Conservation (phyloP, 2,888 invertebrate species). For the Melieria crassipennis region DNA sequence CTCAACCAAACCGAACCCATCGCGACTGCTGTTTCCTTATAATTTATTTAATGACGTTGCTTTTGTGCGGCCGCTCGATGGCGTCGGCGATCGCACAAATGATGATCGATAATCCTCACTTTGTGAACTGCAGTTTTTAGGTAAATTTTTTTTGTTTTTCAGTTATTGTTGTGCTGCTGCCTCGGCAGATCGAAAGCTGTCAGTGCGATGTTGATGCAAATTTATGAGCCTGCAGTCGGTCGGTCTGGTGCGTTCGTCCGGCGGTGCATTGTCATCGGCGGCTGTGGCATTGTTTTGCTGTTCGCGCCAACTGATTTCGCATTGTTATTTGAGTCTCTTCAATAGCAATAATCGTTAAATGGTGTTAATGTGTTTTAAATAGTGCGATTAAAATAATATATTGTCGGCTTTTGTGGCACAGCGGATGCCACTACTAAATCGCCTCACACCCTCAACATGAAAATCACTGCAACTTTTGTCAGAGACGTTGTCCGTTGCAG, state of each 20-base stretch:
- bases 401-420: constrained; percentile 31
- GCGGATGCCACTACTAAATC: background rate
- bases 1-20: background rate
- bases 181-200: constrained; percentile 39
- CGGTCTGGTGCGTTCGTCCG: background rate
- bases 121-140: constrained; percentile 47
- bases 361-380: constrained; percentile 60
- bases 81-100: constrained; percentile 40
- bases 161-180: constrained; percentile 14
- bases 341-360: constrained; percentile 56
- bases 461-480: too few relatives aligned
- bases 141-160: constrained; percentile 52
- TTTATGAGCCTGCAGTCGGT: constrained; percentile 37
- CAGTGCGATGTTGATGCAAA: constrained; percentile 39
- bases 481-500: too few relatives aligned
- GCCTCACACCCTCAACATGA: background rate
- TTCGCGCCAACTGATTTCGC: background rate
- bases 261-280: background rate
- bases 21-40: constrained; percentile 47
- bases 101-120: constrained; percentile 31
- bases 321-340: constrained; percentile 35
- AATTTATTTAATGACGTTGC: constrained; percentile 58
- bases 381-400: constrained; percentile 61
- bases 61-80: constrained; percentile 28
- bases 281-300: background rate